These are phyloP conservation scores for Archivesica marissinica DNA, from an alignment of 1,140 invertebrate species.

Conservation along the genomic window DNA sequence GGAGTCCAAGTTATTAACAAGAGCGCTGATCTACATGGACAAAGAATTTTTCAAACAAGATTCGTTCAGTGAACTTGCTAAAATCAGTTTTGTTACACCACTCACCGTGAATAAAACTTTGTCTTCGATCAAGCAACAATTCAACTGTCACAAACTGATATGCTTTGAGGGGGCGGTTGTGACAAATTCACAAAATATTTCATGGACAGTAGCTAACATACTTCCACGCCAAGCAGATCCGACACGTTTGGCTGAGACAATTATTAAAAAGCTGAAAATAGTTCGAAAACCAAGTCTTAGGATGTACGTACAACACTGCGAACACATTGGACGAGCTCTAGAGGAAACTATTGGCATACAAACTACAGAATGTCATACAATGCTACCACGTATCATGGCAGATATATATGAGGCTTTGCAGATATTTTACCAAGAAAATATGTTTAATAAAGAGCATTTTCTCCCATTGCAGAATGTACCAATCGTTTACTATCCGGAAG, in stretches of 20 bases:
- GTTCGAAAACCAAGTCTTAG: background rate
- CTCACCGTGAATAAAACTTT: constrained; percentile 4
- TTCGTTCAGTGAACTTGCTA: constrained; percentile 22
- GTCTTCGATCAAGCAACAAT: background rate
- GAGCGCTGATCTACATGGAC: constrained; percentile 10
- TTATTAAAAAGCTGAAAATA: background rate
- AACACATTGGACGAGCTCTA: constrained; percentile 29
- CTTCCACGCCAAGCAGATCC: background rate
- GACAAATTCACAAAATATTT: background rate
- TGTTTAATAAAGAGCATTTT: background rate
- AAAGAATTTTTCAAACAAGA: background rate
- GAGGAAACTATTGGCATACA: background rate
- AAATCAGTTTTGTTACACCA: constrained; percentile 64
- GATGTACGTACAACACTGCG: constrained; percentile 32
- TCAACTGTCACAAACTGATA: background rate
- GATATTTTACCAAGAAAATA: background rate
- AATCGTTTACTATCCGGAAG: constrained; percentile 52
- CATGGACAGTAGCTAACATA: constrained; percentile 6
- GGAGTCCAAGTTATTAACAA: constrained; percentile 46
- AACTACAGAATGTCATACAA: constrained; percentile 3
- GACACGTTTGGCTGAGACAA: too few species aligned
- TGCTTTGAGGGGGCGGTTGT: background rate
- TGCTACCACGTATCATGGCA: background rate
- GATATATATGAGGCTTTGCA: background rate
- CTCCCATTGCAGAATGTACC: background rate